A percentile compares a stretch with the other conserved stretches of the same genome.
These are phyloP conservation scores for Malacoraja senta DNA, from an alignment of 2,797 vertebrate genomes.

Conservation along the genomic window DNA sequence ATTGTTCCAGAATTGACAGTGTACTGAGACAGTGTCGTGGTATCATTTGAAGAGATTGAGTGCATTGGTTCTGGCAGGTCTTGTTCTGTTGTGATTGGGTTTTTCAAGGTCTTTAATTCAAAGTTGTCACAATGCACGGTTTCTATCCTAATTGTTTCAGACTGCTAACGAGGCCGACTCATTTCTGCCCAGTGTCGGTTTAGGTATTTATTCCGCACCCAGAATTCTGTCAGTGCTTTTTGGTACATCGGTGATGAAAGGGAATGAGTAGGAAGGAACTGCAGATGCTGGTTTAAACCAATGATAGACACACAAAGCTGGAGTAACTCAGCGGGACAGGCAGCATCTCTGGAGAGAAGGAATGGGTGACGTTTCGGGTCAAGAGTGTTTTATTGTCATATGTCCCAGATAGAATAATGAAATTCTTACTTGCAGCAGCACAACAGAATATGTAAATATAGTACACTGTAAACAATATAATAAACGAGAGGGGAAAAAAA, in stretches of 20 bases:
- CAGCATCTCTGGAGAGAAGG: no score
- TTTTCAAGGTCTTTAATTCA: neutral
- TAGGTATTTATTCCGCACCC: neutral
- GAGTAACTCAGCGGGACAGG: no score
- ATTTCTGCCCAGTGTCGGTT: neutral
- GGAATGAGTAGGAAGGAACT: neutral
- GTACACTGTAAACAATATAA: no score
- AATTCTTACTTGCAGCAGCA: no score
- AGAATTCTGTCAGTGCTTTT: neutral
- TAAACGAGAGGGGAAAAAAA: no score
- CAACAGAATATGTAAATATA: no score
- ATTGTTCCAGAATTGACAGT: neutral
- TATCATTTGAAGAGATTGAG: neutral
- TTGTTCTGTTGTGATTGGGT: neutral
- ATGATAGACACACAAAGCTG: no score
- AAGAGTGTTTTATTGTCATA: no score
- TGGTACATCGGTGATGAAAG: neutral
- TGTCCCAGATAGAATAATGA: no score
- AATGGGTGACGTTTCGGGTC: no score
- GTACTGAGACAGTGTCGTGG: neutral
- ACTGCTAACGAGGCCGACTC: neutral
- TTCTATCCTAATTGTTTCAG: neutral
- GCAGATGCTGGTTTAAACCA: no score
- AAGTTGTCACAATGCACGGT: neutral
- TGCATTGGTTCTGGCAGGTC: neutral